These are phyloP conservation scores for Andrena haemorrhoa DNA, from an alignment of 2,888 invertebrate genomes.

Conservation along the genomic window DNA sequence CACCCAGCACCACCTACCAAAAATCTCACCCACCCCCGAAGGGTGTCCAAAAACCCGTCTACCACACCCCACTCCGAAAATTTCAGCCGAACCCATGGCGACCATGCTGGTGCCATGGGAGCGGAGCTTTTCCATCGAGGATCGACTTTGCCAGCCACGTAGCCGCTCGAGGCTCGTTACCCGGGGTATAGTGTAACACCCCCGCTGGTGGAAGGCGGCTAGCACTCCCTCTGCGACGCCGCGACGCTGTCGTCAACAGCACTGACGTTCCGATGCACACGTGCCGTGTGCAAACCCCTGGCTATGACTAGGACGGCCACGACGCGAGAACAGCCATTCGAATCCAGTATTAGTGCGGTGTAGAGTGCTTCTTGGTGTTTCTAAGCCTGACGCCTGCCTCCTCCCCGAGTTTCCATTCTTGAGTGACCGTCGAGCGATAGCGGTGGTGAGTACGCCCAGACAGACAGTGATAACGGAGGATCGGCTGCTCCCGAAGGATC, in stretches of 20 bases:
- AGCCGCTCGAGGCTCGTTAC: not conserved
- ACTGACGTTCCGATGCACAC: conserved; percentile 82
- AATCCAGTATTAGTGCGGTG: conserved; percentile 85
- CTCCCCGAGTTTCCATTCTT: conserved; percentile 37
- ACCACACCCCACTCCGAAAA: too few relatives aligned
- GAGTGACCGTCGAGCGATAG: conserved; percentile 64
- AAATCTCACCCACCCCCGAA: too few relatives aligned
- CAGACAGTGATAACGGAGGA: conserved; percentile 15
- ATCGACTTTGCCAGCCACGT: not conserved
- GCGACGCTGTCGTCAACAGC: conserved; percentile 73
- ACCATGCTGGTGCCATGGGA: too few relatives aligned
- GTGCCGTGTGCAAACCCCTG: conserved; percentile 85
- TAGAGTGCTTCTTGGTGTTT: conserved; percentile 78
- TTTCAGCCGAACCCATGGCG: too few relatives aligned
- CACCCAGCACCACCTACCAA: too few relatives aligned
- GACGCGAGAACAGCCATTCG: conserved; percentile 83
- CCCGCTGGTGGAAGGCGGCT: conserved; percentile 60
- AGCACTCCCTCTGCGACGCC: conserved; percentile 66
- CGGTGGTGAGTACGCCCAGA: conserved; percentile 71
- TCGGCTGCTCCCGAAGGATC: not conserved
- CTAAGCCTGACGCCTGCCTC: conserved; percentile 53
- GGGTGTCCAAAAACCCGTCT: too few relatives aligned
- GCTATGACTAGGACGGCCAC: conserved; percentile 84
- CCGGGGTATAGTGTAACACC: conserved; percentile 61
- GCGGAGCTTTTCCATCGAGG: not conserved